Base-by-base conservation (phyloP, 2,113 vertebrate genomes). In the Clarias batrachus region DNA sequence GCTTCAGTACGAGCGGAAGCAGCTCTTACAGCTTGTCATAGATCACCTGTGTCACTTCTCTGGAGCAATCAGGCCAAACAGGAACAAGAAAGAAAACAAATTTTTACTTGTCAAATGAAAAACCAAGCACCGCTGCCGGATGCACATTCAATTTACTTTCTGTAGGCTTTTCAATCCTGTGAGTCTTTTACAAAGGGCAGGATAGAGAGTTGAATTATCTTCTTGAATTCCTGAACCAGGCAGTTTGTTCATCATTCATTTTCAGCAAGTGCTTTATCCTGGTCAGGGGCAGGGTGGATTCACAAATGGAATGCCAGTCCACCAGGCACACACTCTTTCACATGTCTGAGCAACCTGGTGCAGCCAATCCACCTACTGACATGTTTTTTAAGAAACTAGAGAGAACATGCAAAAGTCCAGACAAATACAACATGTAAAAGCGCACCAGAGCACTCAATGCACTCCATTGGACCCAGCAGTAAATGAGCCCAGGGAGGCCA, bases 11-110 rank as follows among this genome's bases (percentile, higher is more conserved):
- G 59, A 33, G 57, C 57, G 23, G 37, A 78, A 27, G 74, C 52
- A 60, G 68, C 82, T 78, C 68, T 81, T 66, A 73, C 54, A 13
- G n/a, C n/a, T 11, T 74, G 65, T 76, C 65, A 1, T 85, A 81
- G 59, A 78, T 85, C 63, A 82, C 54, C 30, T 70, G 41, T 63
- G 83, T 81, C 78, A 78, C 63, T 56, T 73, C 60, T 68, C 48
- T 1, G 12, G 68, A 74, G 60, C 65, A 82, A 63, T 82, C 68
- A n/a, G 80, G 57, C 66, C 48, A 37, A 57, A 57, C 48, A 70
- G 48, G 13, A 65, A 79, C 19, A 54, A 54, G 73, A 79, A 79
- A 23, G 41, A 66, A 85, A 85, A 66, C 27, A 4, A 37, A 60
- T 85, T 77, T 84, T 60, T 62, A 48, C 48, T 11, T 56, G 41